A percentile compares a stretch with the other conserved stretches of the same genome.
phyloP scores from a whole-genome alignment of 2,888 invertebrate species.

The Tineola bisselliella region DNA sequence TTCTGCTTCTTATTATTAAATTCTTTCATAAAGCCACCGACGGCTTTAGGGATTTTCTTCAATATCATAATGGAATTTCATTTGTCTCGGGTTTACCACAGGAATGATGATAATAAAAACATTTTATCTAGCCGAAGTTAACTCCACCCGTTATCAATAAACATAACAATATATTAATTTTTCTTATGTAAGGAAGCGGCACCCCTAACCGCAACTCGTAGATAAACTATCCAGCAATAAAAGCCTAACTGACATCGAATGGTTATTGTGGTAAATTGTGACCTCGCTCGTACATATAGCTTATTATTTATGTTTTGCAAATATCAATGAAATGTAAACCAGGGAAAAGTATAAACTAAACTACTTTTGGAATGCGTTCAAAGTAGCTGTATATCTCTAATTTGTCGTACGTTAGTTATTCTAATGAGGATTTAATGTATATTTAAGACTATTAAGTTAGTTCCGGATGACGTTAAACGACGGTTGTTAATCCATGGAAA shows the following conservation, averaged over 20 bases:
- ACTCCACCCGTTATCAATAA: neutral
- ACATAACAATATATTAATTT: constrained; percentile 1
- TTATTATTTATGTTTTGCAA: no score
- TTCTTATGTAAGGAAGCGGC: neutral
- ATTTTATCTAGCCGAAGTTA: constrained; percentile 7
- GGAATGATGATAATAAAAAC: constrained; percentile 12
- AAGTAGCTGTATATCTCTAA: no score
- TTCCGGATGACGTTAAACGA: neutral
- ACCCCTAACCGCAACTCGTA: neutral
- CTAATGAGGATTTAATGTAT: no score
- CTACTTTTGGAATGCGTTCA: no score
- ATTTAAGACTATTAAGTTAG: neutral
- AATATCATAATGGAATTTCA: constrained; percentile 59
- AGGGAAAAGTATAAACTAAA: no score
- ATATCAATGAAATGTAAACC: no score
- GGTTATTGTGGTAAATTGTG: constrained; percentile 2
- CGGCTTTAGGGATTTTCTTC: constrained; percentile 55
- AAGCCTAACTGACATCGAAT: neutral
- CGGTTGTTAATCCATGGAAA: neutral
- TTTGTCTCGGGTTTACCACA: constrained; percentile 39
- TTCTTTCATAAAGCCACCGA: constrained; percentile 56
- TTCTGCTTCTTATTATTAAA: constrained; percentile 60
- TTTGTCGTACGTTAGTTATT: no score
- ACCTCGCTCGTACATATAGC: neutral
- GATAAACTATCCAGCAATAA: neutral